These are phyloP conservation scores for Allolobophora icterica DNA, from an alignment of 2,888 invertebrate species.

Conservation along the genomic window DNA sequence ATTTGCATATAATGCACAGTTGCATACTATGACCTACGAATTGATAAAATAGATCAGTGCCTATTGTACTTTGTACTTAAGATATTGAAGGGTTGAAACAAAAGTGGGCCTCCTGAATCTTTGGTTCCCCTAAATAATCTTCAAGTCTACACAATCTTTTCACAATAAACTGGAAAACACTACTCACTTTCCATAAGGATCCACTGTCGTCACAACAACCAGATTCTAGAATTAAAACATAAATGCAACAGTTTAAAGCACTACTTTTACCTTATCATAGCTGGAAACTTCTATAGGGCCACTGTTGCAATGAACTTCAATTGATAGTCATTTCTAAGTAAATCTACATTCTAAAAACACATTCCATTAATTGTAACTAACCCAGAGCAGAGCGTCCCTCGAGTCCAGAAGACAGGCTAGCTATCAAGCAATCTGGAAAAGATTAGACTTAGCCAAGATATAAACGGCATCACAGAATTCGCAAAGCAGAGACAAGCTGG, in stretches of 20 bases:
- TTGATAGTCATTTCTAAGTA: not conserved
- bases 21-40: no score
- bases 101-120: no score
- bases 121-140: not conserved
- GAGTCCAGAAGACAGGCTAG: not conserved
- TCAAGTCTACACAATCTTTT: not conserved
- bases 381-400: no score
- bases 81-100: not conserved
- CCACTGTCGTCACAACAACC: slow-evolving; percentile 63
- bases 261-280: not conserved
- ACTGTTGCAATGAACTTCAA: not conserved
- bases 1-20: no score
- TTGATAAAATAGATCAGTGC: no score
- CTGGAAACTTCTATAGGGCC: not conserved
- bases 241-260: slow-evolving; percentile 21
- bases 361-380: not conserved
- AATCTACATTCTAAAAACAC: not conserved
- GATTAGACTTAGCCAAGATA: not conserved
- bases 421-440: not conserved
- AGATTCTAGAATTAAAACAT: slow-evolving; percentile 59
- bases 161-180: not conserved
- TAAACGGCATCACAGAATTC: not conserved
- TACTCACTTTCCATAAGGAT: slow-evolving; percentile 63
- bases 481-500: not conserved
- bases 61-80: not conserved